Percentiles rank a stretch among this genome's conserved stretches.
phyloP scores from a whole-genome alignment of 2,797 vertebrate genomes.

The Alcedo quadribrachys region DNA sequence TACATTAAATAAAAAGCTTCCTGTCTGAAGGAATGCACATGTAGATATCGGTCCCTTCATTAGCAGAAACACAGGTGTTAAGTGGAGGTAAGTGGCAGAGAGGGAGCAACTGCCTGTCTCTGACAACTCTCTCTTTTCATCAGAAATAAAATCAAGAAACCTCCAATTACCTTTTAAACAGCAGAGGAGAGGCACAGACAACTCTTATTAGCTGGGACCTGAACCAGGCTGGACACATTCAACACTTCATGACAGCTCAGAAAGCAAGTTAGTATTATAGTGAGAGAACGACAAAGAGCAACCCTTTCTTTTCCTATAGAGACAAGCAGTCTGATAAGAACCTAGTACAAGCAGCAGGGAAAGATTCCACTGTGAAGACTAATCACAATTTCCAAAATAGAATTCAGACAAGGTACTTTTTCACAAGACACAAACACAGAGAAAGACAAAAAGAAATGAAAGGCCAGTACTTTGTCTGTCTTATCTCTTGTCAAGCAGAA shows the following conservation, averaged over 20 bases:
- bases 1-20: neutral
- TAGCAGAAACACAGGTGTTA: neutral
- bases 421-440: neutral
- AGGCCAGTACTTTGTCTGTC: neutral
- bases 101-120: neutral
- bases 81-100: neutral
- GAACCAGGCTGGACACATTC: neutral
- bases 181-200: neutral
- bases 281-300: neutral
- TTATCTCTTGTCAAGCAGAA: neutral
- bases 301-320: neutral
- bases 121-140: neutral
- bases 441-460: neutral
- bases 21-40: neutral
- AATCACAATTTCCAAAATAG: neutral
- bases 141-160: constrained; percentile 12
- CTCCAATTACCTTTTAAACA: neutral
- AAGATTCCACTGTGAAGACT: neutral
- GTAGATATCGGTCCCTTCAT: neutral
- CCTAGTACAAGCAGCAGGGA: neutral
- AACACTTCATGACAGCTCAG: neutral
- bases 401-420: neutral
- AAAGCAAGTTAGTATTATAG: neutral
- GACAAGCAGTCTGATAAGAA: neutral
- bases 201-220: neutral